Conservation (phyloP, 2,888 invertebrate genomes). For the Acronicta leporina region DNA sequence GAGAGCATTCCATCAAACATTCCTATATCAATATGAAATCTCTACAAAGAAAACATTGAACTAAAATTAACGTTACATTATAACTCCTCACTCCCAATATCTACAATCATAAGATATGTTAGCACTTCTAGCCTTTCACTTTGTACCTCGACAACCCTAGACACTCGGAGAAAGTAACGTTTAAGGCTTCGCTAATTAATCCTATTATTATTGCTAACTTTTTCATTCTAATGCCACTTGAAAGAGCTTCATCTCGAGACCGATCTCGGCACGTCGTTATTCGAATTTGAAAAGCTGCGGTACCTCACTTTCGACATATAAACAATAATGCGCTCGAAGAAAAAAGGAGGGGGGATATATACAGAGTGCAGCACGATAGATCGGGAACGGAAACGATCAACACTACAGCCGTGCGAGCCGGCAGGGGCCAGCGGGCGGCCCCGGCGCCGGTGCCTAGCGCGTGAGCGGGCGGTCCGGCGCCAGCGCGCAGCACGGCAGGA, state of each 20-base stretch:
- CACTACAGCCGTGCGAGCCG: constrained; percentile 19
- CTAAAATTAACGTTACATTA: constrained; percentile 84
- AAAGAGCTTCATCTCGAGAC: constrained; percentile 55
- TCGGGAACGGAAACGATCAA: constrained; percentile 39
- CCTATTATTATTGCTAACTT: constrained; percentile 82
- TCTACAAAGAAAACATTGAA: constrained; percentile 85
- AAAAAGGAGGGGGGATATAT: constrained; percentile 67
- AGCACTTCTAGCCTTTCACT: constrained; percentile 72
- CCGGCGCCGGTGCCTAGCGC: not conserved
- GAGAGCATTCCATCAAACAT: constrained; percentile 81
- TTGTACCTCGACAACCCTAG: constrained; percentile 60
- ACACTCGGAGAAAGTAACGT: constrained; percentile 65
- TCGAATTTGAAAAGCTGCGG: constrained; percentile 51
- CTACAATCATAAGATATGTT: constrained; percentile 85
- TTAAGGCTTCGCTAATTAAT: constrained; percentile 77
- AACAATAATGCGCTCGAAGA: constrained; percentile 56
- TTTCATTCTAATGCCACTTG: constrained; percentile 71
- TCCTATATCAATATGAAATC: constrained; percentile 81
- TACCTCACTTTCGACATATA: constrained; percentile 41
- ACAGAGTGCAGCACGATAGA: constrained; percentile 52
- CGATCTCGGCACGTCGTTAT: constrained; percentile 47
- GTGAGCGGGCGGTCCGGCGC: not conserved
- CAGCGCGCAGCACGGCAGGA: not conserved
- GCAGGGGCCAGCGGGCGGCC: constrained; percentile 7
- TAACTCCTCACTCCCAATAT: constrained; percentile 73